These are phyloP conservation scores for Echiichthys vipera DNA, from an alignment of 2,797 vertebrate species.

Conservation along the genomic window DNA sequence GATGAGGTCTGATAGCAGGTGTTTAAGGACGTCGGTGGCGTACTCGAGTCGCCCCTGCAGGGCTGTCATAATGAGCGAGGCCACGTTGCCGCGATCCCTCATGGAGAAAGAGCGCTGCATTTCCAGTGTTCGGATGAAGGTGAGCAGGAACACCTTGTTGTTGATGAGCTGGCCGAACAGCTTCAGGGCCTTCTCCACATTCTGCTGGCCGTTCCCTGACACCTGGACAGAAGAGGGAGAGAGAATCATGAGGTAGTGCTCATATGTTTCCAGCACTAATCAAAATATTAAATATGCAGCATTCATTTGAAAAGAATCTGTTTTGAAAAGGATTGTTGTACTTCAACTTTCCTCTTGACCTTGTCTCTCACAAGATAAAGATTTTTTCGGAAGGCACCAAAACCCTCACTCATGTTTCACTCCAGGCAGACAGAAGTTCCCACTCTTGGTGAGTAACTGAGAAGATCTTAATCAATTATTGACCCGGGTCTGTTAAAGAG, in stretches of 20 bases:
- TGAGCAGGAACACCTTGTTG: conserved; percentile 98
- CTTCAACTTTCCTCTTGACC: conserved; percentile 45
- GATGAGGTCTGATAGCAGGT: conserved; percentile 96
- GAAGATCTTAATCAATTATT: conserved; percentile 76
- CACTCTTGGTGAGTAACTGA: conserved; percentile 66
- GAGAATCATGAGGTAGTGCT: neutral
- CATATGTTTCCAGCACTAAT: conserved; percentile 5
- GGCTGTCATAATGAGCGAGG: conserved; percentile 97
- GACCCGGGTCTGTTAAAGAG: conserved; percentile 46
- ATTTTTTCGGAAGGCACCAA: conserved; percentile 51
- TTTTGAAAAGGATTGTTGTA: conserved; percentile 9
- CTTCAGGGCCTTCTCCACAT: conserved; percentile 96
- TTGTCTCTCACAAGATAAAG: conserved; percentile 58
- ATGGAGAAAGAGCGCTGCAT: conserved; percentile 97
- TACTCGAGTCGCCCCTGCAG: conserved; percentile 96
- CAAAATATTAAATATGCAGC: neutral
- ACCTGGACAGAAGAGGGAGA: conserved; percentile 82
- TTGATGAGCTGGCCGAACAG: conserved; percentile 97
- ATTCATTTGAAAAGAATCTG: conserved; percentile 13
- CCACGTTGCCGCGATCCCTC: conserved; percentile 97
- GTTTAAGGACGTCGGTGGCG: conserved; percentile 96
- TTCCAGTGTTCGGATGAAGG: conserved; percentile 97
- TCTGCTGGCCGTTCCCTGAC: conserved; percentile 95
- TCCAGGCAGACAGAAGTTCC: conserved; percentile 51
- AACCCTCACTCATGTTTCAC: conserved; percentile 66